Conservation (phyloP, 2,888 invertebrate genomes). For the Cybosia mesomella region DNA sequence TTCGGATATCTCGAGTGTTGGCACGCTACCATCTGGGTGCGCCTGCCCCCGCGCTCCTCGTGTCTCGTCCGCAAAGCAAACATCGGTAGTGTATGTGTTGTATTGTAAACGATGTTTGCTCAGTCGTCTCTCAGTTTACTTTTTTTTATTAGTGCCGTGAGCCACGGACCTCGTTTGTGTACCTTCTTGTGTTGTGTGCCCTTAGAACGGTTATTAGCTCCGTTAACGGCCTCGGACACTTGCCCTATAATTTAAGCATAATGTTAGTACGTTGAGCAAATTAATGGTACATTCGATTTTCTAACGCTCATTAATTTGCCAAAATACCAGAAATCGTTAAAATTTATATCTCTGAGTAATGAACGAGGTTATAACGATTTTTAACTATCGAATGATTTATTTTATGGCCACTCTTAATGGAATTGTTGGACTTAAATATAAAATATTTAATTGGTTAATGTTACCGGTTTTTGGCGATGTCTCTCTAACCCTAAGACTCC, state of each 20-base stretch:
- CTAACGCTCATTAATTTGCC: slow-evolving; percentile 66
- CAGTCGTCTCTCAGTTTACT: slow-evolving; percentile 57
- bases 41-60: slow-evolving; percentile 16
- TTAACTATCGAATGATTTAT: slow-evolving; percentile 71
- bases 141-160: slow-evolving; percentile 54
- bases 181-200: slow-evolving; percentile 40
- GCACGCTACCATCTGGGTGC: slow-evolving; percentile 45
- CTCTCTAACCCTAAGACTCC: slow-evolving; percentile 46
- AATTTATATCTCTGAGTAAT: slow-evolving; percentile 63
- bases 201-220: slow-evolving; percentile 29
- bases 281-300: slow-evolving; percentile 57
- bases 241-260: slow-evolving; percentile 39
- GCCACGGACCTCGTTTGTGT: slow-evolving; percentile 19
- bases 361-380: slow-evolving; percentile 65
- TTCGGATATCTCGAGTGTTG: slow-evolving; percentile 31
- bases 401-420: slow-evolving; percentile 66
- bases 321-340: slow-evolving; percentile 69
- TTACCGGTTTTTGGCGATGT: slow-evolving; percentile 61
- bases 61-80: slow-evolving; percentile 42
- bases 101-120: slow-evolving; percentile 59
- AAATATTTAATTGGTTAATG: slow-evolving; percentile 67
- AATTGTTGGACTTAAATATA: slow-evolving; percentile 59
- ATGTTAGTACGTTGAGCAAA: slow-evolving; percentile 35
- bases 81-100: slow-evolving; percentile 43
- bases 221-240: slow-evolving; percentile 34